Evolutionary conservation across 2,797 vertebrate genomes (phyloP), one percentile per base, ranked within the genome.

Genomic region (Danio choprae): DNA sequence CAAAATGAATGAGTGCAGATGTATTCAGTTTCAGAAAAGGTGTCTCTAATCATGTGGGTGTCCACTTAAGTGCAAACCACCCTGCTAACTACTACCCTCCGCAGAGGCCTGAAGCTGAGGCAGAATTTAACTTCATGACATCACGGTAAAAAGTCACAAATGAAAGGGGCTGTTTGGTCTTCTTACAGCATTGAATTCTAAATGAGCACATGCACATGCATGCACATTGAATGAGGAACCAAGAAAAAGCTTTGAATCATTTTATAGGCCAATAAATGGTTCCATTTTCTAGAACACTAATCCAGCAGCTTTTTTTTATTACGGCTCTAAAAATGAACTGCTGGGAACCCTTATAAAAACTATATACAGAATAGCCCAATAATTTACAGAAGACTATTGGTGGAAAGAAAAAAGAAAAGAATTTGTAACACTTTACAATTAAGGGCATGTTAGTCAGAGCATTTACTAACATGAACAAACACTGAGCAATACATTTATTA

Each of bases 11-110:
- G 22, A 63, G 10, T 3, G 9, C 44, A 29, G n/a, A n/a, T 79
- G 67, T 62, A 71, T 62, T 70, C 46, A 15, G 41, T 65, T 80
- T 48, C 40, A 65, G 29, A 56, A 62, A 64, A 65, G 18, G 50
- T 65, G 69, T 73, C 41, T 73, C 38, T 79, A 79, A 79, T 79
- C 58, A 71, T 73, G 59, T 58, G 69, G 59, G 48, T 38, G 46
- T 44, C 78, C 58, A 53, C 65, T 71, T 62, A 63, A 79, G 38
- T 43, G 46, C 67, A 62, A 73, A 64, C 60, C 60, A 80, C 50
- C 53, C 40, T 46, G 20, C 50, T 48, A 73, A 72, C 46, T 55
- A 72, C 46, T 71, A 11, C 22, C 53, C 69, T 65, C 11, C 1
- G 4, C 41, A 22, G 1, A 80, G 29, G n/a, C 40, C 59, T 18